Evolutionary conservation across 2,888 invertebrate genomes (phyloP), one percentile per base, ranked within the genome.

Genomic region (Alitta virens): DNA sequence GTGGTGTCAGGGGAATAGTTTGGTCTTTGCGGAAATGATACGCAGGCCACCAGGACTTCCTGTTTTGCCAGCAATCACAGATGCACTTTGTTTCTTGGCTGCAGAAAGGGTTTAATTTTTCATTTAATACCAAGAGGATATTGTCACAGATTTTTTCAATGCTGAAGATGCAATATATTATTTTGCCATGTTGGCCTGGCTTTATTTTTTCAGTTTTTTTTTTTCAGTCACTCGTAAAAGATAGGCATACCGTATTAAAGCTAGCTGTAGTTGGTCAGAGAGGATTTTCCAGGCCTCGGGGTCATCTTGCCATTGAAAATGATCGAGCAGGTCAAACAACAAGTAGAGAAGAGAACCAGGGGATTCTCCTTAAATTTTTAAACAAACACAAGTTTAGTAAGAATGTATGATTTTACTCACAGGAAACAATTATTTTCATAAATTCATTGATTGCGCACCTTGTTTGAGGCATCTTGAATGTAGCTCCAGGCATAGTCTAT

Each of bases 321-420:
- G 53, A 42, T 60, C 60, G 12, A 60, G 40, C 1, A 60, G 43
- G 46, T 60, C 54, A 33, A 60, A 60, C n/a, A 60, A 2, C 2
- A 60, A 38, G 16, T 25, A 50, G 7, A 59, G 51, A 9, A 33
- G 27, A 23, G 50, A 23, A 1, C 50, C 50, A 7, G 56, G 25
- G 2, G 56, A 43, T 16, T 25, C 16, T 7, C 43, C 56, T 56
- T 18, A 27, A n/a, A n/a, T n/a, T n/a, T n/a, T n/a, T n/a, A n/a
- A n/a, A n/a, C n/a, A n/a, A n/a, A n/a, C n/a, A n/a, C n/a, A n/a
- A n/a, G n/a, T n/a, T n/a, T n/a, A n/a, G n/a, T n/a, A n/a, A n/a
- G n/a, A n/a, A n/a, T n/a, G n/a, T n/a, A n/a, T n/a, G n/a, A n/a
- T n/a, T n/a, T n/a, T n/a, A n/a, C n/a, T n/a, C n/a, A n/a, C n/a